Evolutionary conservation across 2,113 vertebrate genomes (phyloP).

Genomic region (Elephas maximus): DNA sequence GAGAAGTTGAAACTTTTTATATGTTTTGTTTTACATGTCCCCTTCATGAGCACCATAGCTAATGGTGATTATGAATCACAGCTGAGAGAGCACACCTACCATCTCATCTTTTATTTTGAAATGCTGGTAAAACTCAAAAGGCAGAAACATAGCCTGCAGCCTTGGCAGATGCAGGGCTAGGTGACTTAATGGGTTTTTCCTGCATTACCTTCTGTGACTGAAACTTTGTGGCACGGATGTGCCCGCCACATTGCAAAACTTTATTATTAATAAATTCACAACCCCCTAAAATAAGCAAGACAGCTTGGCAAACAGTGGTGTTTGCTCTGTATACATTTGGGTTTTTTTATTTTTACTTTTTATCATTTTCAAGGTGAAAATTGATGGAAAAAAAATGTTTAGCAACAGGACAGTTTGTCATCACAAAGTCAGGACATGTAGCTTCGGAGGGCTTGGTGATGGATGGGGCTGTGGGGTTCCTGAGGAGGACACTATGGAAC

Average conservation of each 20-base stretch:
- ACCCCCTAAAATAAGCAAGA: slow-evolving; percentile 59
- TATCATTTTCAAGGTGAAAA: background rate
- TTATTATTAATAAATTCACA: slow-evolving; percentile 68
- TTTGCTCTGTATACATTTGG: slow-evolving; percentile 53
- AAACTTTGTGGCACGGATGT: slow-evolving; percentile 46
- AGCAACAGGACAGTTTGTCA: slow-evolving; percentile 60
- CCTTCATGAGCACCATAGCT: background rate
- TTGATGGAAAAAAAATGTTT: slow-evolving; percentile 46
- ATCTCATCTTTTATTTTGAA: slow-evolving; percentile 62
- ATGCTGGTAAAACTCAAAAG: slow-evolving; percentile 29
- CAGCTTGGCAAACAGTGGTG: background rate
- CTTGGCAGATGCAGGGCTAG: slow-evolving; percentile 23
- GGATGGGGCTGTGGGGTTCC: background rate
- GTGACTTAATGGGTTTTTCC: slow-evolving; percentile 67
- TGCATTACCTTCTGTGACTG: slow-evolving; percentile 48
- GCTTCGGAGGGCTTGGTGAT: background rate
- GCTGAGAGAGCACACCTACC: background rate
- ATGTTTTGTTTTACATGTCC: slow-evolving; percentile 22
- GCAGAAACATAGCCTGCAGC: slow-evolving; percentile 47
- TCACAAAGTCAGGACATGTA: background rate
- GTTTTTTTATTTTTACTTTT: background rate
- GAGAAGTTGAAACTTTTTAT: slow-evolving; percentile 1
- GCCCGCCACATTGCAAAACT: background rate
- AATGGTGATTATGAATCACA: slow-evolving; percentile 46
- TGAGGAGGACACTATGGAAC: slow-evolving; percentile 14